Conservation (phyloP, 2,113 vertebrate genomes). For the Proteles cristata region DNA sequence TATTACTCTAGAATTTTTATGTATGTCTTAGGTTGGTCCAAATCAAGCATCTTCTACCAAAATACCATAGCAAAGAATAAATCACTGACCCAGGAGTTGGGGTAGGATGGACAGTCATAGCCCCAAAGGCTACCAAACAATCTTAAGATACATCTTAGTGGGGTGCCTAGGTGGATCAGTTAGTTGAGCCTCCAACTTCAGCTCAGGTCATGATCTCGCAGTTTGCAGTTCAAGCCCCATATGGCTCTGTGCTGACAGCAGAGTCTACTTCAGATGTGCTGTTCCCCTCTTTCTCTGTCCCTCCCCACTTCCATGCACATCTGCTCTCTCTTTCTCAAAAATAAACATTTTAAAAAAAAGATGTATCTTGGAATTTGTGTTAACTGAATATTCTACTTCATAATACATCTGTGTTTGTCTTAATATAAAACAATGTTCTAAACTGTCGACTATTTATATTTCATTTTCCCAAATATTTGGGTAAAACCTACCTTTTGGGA, state of each 20-base stretch:
- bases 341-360: background rate
- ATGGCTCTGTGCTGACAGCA: too few species aligned
- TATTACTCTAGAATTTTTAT: background rate
- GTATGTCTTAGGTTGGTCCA: background rate
- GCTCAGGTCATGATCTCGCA: too few species aligned
- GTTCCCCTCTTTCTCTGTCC: too few species aligned
- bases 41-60: slow-evolving; percentile 7
- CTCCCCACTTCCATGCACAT: too few species aligned
- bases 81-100: background rate
- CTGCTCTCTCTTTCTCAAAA: too few species aligned
- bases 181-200: too few species aligned
- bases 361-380: background rate
- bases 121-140: background rate
- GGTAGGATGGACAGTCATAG: background rate
- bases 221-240: too few species aligned
- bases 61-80: background rate
- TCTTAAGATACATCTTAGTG: background rate
- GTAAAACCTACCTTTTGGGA: background rate
- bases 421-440: background rate
- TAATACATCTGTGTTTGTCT: background rate
- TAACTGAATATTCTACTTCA: background rate
- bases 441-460: background rate
- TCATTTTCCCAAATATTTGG: background rate
- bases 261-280: too few species aligned
- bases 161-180: too few species aligned